phyloP scores from a whole-genome alignment of 2,113 vertebrate species.

The Cacatua alba region DNA sequence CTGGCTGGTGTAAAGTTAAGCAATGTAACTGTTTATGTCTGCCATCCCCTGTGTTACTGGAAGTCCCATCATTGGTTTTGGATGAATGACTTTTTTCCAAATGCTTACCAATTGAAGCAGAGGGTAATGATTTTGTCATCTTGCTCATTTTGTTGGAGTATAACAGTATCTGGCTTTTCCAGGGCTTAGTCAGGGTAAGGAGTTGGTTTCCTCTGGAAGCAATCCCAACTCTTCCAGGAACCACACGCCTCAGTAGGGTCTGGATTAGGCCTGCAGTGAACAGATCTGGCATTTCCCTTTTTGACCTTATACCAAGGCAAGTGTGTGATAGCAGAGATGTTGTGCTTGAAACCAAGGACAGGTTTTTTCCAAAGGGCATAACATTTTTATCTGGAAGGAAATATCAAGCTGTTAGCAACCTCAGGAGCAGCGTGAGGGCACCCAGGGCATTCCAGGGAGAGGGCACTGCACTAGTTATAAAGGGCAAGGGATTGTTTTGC shows the following conservation, averaged over 20 bases:
- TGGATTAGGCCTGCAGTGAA: background rate
- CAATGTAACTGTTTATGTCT: background rate
- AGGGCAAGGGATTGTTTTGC: background rate
- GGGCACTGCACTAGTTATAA: background rate
- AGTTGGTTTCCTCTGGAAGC: background rate
- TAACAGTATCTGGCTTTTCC: background rate
- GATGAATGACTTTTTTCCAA: background rate
- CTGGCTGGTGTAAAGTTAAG: background rate
- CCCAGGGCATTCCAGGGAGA: background rate
- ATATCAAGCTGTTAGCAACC: background rate
- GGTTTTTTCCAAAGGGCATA: constrained; percentile 44
- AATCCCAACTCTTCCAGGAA: background rate
- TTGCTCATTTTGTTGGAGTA: background rate
- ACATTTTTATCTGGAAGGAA: background rate
- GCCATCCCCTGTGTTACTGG: background rate
- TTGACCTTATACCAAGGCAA: background rate
- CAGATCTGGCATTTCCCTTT: background rate
- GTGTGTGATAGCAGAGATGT: background rate
- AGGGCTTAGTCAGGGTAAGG: background rate
- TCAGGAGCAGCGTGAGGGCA: background rate
- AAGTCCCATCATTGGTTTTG: background rate
- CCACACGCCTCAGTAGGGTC: accelerated
- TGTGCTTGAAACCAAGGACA: background rate
- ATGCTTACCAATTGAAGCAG: background rate
- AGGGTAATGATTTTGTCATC: background rate